Base-by-base conservation (phyloP, 2,797 vertebrate species). In the Phalloptychus januarius region DNA sequence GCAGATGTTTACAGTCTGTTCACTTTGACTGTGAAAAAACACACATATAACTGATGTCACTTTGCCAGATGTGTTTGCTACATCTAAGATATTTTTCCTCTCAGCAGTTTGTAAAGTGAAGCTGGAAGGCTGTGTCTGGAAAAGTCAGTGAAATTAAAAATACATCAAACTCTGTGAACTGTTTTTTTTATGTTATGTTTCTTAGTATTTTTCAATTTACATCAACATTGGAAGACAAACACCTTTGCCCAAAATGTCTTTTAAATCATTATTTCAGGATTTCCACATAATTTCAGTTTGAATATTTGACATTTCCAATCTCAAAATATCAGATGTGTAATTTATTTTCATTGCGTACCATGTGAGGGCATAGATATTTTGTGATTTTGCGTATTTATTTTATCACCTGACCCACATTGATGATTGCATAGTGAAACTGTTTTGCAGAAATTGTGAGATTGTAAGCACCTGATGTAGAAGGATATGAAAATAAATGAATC, bases 31-130 rank as follows among this genome's bases (percentile, higher is more conserved):
- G n/a, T n/a, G n/a, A 58, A 90, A 78, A 65, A 38, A 38, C 79
- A 81, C 76, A 80, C 31, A 75, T 58, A 80, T 45, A 71, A 75
- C 8, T 50, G 46, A 56, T 79, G 75, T 80, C 67, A 79, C 81
- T 40, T 63, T 45, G 40, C 54, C 80, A 83, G 77, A 83, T 80
- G 86, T 73, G 31, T 70, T 45, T 28, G 36, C 4, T 78, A 13
- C 28, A 11, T 70, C 40, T 31, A 5, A 67, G n/a, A 1, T 1
- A 16, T 0, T 0, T 71, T 72, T 74, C 12, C 31, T 50, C 5
- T 23, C 42, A 79, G 78, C 36, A 0, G 4, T 18, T 72, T 1
- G 73, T 48, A 23, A 28, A 31, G 4, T 48, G 31, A 70, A 72
- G 33, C 73, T 42, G 38, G 20, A 25, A 36, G 31, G 48, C 72